Evolutionary conservation across 2,888 invertebrate genomes (phyloP).

Genomic region (Cryptus viduatorius): DNA sequence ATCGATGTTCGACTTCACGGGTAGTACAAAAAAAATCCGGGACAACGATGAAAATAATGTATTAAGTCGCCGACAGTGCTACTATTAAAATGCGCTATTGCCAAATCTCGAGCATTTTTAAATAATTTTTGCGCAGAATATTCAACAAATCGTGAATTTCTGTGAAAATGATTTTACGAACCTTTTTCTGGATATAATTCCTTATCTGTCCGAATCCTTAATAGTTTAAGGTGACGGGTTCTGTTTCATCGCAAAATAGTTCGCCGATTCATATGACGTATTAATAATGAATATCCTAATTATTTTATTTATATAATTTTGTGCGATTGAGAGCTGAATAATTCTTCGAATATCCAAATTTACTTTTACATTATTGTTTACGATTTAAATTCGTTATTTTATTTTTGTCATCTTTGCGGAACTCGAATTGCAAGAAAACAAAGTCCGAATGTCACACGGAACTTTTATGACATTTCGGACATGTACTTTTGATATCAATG

Average conservation of each 20-base stretch:
- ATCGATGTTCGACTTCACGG: background rate
- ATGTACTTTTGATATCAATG: conserved; percentile 24
- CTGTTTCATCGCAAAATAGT: too few species aligned
- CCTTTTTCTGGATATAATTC: background rate
- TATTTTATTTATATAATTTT: background rate
- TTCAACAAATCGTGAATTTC: background rate
- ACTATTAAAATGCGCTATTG: background rate
- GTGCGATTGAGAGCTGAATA: too few species aligned
- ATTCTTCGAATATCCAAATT: too few species aligned
- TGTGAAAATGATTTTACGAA: background rate
- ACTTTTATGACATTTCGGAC: conserved; percentile 24
- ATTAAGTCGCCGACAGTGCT: background rate
- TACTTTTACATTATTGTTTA: background rate
- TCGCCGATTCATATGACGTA: too few species aligned
- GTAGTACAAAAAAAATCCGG: background rate
- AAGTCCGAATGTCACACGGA: conserved; percentile 2
- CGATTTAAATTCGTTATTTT: background rate
- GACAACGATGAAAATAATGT: background rate
- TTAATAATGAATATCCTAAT: background rate
- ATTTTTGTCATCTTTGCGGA: background rate
- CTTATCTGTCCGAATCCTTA: too few species aligned
- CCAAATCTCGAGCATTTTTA: background rate
- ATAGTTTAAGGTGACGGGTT: too few species aligned
- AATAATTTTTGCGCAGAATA: background rate
- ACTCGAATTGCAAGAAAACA: background rate